Evolutionary conservation across 1,140 invertebrate species (phyloP), one percentile per base, ranked within the genome.

Genomic region (Araneus ventricosus): DNA sequence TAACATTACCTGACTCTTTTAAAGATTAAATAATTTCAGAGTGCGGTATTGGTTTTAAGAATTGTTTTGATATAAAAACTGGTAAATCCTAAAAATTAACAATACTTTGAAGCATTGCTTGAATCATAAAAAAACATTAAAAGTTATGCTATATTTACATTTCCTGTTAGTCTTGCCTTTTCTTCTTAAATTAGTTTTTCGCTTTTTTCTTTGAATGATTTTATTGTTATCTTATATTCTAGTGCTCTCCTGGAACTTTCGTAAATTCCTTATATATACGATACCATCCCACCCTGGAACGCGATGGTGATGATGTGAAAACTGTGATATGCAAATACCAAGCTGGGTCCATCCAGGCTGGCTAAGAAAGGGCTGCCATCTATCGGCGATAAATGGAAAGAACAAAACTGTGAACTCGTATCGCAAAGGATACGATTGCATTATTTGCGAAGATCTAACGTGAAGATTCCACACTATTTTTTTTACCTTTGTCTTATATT

Each of bases 231-330:
- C 61, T 79, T 39, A 57, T 34, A 5, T 67, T 88, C 22, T 14
- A 94, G 93, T 94, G 93, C 52, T 52, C 88, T 37, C 57, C 80
- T 37, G 94, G 94, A 27, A 91, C 92, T 22, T 99, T 99, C 95
- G 98, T 98, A 30, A 99, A 99, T 96, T 99, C 99, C 95, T 97
- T 99, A 82, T 97, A 98, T 75, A 98, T 99, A 27, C 96, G 98
- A 75, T 99, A 99, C 96, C 98, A 99, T 95, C 98, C 97, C 5
- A 97, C 97, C n/a, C 96, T 99, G 93, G 98, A 99, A 96, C 98
- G 99, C 97, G 98, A 98, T 94, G 98, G 98, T 1, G 98, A 99
- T 95, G 98, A 99, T 95, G 97, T 99, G 79, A 99, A 99, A 94
- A 99, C 98, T 14, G 98, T 99, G 94, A 98, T 99, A 0, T 99